A percentile compares a stretch with the other conserved stretches of the same genome.
phyloP scores from a whole-genome alignment of 2,888 invertebrate species.

The Brachycybe producta region DNA sequence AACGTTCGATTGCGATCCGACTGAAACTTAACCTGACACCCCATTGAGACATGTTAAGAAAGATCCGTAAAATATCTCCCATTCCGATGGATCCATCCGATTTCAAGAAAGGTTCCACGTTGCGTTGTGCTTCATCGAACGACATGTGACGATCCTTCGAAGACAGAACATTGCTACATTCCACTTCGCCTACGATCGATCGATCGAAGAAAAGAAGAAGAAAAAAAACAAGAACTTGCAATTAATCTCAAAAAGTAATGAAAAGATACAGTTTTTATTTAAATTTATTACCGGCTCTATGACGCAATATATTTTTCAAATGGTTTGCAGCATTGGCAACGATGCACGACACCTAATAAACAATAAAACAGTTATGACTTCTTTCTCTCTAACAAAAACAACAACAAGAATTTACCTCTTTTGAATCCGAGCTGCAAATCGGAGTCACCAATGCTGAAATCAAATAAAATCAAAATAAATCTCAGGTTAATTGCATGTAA shows the following conservation, averaged over 20 bases:
- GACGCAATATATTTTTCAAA: neutral
- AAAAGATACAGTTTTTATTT: neutral
- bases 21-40: conserved; percentile 5
- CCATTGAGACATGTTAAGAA: conserved; percentile 2
- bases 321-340: neutral
- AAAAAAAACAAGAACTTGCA: neutral
- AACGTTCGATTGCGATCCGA: neutral
- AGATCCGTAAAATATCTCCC: neutral
- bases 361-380: too few species aligned
- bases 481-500: neutral
- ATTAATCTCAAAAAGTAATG: neutral
- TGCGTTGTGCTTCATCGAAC: neutral
- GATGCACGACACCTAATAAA: too few species aligned
- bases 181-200: conserved; percentile 5
- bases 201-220: neutral
- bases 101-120: neutral
- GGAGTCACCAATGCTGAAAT: too few species aligned
- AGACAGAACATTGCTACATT: conserved; percentile 2
- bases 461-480: neutral
- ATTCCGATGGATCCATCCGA: neutral
- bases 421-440: too few species aligned
- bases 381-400: too few species aligned
- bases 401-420: too few species aligned
- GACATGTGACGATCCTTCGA: conserved; percentile 1
- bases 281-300: neutral